Evolutionary conservation across 2,113 vertebrate species (phyloP), one percentile per base, ranked within the genome.

Genomic region (Syrmaticus mikado): DNA sequence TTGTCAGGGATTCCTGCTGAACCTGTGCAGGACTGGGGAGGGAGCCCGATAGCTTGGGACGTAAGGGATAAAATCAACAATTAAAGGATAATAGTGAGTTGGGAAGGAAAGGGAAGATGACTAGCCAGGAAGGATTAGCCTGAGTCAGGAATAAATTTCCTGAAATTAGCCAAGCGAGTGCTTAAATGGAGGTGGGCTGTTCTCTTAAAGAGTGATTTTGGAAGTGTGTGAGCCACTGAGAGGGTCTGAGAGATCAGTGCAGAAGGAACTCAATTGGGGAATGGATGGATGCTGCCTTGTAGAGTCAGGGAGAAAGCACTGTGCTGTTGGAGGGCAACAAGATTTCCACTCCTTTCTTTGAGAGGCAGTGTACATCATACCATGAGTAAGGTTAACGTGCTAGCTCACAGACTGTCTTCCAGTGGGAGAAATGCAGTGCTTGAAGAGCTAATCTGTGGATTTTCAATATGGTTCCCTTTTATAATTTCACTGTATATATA

Each of bases 61-160:
- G 40, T 55, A 36, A 80, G 50, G 87, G 80, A 94, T 94, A 64
- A 68, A 83, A 75, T 91, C 73, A 90, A 86, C 82, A 90, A 92
- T 95, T 96, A 96, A 93, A 96, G 88, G 89, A 90, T 96, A 92
- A 90, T 78, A 79, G 84, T 46, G 71, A 91, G 80, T 85, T 88
- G 86, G 66, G 71, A 92, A 94, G 96, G 91, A 96, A 96, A 85
- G 76, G 94, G 93, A 96, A 96, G 93, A 95, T 81, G 95, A 95
- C 94, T 96, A 96, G 92, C 91, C 83, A 95, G 93, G 93, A 95
- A 96, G 91, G 93, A 93, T 93, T 91, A 96, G 92, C 92, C n/a
- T 21, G 70, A 93, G 83, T 86, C 64, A 58, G 87, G 75, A 93
- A 81, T 57, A 91, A 83, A 87, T 96, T 85, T 94, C 94, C 95